phyloP scores from a whole-genome alignment of 2,888 invertebrate genomes.

The Fabriciana adippe region DNA sequence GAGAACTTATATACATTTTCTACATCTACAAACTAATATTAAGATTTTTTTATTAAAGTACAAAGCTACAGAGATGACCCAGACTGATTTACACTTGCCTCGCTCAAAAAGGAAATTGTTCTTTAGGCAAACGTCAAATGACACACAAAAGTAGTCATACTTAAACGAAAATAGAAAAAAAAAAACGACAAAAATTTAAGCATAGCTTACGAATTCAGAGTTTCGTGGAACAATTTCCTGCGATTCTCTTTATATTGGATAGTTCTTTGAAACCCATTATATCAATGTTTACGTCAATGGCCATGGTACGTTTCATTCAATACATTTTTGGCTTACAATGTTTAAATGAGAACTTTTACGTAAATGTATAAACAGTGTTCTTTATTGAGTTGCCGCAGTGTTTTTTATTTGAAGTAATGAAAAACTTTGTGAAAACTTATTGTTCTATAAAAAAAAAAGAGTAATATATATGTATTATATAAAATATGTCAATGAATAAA shows the following conservation, averaged over 20 bases:
- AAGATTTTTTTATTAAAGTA: no score
- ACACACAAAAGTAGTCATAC: constrained; percentile 6
- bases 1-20: no score
- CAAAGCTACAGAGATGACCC: not conserved
- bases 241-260: constrained; percentile 30
- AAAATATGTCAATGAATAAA: no score
- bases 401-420: no score
- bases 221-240: constrained; percentile 36
- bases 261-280: constrained; percentile 36
- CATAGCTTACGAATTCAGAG: constrained; percentile 21
- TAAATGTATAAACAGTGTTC: not conserved
- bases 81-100: constrained; percentile 3
- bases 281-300: constrained; percentile 29
- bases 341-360: constrained; percentile 21
- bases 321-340: constrained; percentile 20
- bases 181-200: constrained; percentile 4
- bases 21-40: no score
- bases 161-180: constrained; percentile 16
- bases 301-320: constrained; percentile 20
- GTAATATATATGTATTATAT: no score
- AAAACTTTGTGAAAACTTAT: no score
- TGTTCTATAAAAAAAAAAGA: no score
- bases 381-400: not conserved
- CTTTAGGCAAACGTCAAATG: constrained; percentile 5
- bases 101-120: constrained; percentile 12